These are phyloP conservation scores for Struthidea cinerea DNA, from an alignment of 2,113 vertebrate genomes.

Conservation along the genomic window DNA sequence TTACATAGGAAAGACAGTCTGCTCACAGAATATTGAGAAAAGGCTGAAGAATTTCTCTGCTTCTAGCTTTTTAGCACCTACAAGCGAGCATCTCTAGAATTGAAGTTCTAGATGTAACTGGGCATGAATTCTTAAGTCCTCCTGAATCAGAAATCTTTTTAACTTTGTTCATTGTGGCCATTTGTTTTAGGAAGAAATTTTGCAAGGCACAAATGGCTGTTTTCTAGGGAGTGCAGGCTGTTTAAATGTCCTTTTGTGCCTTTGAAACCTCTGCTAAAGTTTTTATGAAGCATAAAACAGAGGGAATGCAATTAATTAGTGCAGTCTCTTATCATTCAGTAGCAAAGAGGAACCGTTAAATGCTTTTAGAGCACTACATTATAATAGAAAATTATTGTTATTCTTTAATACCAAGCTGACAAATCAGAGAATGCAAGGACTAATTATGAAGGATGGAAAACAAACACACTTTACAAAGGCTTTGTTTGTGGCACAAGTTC, in stretches of 20 bases:
- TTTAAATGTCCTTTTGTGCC: slow-evolving; percentile 1
- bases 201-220: background rate
- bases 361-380: background rate
- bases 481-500: background rate
- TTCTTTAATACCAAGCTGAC: slow-evolving; percentile 3
- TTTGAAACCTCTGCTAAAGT: slow-evolving; percentile 4
- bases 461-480: background rate
- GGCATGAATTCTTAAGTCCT: background rate
- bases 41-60: no score
- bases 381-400: background rate
- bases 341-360: background rate
- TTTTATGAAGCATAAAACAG: slow-evolving; percentile 18
- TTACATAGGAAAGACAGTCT: no score
- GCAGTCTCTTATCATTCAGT: background rate
- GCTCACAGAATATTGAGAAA: no score
- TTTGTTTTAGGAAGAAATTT: background rate
- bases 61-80: no score
- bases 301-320: slow-evolving; percentile 10
- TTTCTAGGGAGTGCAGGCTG: background rate
- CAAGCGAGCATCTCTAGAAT: background rate
- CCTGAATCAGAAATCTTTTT: background rate
- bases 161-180: background rate
- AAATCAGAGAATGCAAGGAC: background rate
- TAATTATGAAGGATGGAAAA: slow-evolving; percentile 4
- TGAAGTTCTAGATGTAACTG: background rate